These are phyloP conservation scores for Elmis aenea DNA, from an alignment of 2,888 invertebrate genomes.

Conservation along the genomic window DNA sequence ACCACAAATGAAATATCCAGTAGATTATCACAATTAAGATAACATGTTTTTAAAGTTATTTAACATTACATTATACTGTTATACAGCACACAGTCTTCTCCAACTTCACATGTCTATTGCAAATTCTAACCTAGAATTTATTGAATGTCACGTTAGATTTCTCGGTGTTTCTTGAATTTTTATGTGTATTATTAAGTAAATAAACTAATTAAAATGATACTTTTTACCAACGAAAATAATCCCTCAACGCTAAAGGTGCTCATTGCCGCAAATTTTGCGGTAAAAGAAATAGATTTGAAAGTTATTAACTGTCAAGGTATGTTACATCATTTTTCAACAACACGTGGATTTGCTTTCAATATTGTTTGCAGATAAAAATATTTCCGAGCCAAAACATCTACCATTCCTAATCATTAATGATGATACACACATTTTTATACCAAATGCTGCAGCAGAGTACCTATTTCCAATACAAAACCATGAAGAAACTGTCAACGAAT, in stretches of 20 bases:
- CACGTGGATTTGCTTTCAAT: constrained; percentile 6
- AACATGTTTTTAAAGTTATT: constrained; percentile 1
- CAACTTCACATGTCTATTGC: too few relatives aligned
- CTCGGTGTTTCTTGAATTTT: too few relatives aligned
- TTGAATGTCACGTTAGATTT: too few relatives aligned
- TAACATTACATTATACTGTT: too few relatives aligned
- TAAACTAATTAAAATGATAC: too few relatives aligned
- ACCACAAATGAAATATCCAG: too few relatives aligned
- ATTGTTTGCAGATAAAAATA: constrained; percentile 10
- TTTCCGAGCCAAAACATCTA: constrained; percentile 54
- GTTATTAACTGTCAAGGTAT: constrained; percentile 59
- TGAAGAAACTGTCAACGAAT: constrained; percentile 48
- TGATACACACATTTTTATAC: constrained; percentile 62
- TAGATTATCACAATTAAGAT: too few relatives aligned
- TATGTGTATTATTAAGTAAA: too few relatives aligned
- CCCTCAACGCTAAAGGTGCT: constrained; percentile 70
- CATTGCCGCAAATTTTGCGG: constrained; percentile 62
- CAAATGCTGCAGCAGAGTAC: constrained; percentile 65
- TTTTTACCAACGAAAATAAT: constrained; percentile 72
- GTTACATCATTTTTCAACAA: constrained; percentile 5
- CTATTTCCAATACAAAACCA: constrained; percentile 48
- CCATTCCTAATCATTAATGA: constrained; percentile 62
- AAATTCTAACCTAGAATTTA: too few relatives aligned
- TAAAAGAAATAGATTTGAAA: constrained; percentile 54
- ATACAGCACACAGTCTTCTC: too few relatives aligned